phyloP scores from a whole-genome alignment of 2,113 vertebrate genomes.

The Microtus pennsylvanicus region DNA sequence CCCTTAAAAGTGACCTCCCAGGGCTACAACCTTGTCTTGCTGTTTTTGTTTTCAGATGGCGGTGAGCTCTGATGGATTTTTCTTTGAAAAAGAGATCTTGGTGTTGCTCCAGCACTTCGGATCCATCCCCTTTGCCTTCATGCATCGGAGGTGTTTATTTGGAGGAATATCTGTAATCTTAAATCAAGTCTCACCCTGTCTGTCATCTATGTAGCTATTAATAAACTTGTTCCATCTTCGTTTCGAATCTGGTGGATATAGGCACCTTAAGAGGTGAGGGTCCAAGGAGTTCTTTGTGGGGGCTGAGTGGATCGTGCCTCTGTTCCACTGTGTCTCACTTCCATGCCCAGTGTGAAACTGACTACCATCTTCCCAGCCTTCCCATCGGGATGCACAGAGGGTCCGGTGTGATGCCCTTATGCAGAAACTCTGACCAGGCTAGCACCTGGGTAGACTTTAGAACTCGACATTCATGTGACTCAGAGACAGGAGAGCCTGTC shows the following conservation, averaged over 20 bases:
- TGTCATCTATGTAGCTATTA: no score
- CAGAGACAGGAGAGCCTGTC: constrained; percentile 35
- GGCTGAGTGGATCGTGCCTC: background rate
- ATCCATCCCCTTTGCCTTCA: background rate
- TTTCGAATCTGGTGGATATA: background rate
- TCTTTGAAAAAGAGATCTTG: background rate
- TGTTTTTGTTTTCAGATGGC: background rate
- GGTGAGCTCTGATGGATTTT: background rate
- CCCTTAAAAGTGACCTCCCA: background rate
- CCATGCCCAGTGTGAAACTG: background rate
- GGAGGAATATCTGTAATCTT: background rate
- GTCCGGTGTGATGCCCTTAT: no score
- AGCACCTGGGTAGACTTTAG: background rate
- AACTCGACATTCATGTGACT: background rate
- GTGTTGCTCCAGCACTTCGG: background rate
- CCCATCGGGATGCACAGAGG: background rate
- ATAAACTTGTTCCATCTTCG: background rate
- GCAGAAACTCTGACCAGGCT: background rate
- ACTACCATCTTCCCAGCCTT: background rate
- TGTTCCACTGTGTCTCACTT: background rate
- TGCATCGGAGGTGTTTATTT: background rate
- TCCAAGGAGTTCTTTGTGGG: background rate
- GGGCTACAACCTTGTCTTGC: background rate
- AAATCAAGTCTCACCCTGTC: background rate
- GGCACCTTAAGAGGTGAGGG: background rate